Base-by-base conservation (phyloP, 2,113 vertebrate species). In the Perccottus glenii region DNA sequence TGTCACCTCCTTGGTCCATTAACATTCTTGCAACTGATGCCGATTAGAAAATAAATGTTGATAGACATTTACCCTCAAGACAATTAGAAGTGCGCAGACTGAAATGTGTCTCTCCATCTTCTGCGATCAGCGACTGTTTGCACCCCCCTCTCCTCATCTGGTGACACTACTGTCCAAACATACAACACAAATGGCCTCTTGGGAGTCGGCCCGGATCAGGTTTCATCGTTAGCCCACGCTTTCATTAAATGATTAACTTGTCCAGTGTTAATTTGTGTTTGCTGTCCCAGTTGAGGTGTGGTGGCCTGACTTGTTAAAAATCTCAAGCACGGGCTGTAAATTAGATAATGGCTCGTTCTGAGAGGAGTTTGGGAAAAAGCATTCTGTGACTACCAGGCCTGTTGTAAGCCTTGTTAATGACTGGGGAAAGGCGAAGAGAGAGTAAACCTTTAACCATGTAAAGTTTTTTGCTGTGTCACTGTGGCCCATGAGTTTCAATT, bases 81-180 rank as follows among this genome's bases (percentile, higher is more conserved):
- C 27, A 10, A 42, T 32, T 9, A 53, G 51, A 48, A 32, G 55
- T 47, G 36, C 57, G 49, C 27, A 46, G 40, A 57, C 15, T 49
- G 53, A 60, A 60, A 55, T 16, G 59, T 59, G 12, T 49, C 11
- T 59, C 44, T 44, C 14, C 11, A 9, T 72, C 51, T 42, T 14
- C 45, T 4, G 46, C 71, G 53, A 57, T 35, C 11, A 52, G 15
- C 40, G 63, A 27, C 15, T 53, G 66, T 76, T 19, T 44, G 57
- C 60, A n/a, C 65, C 52, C 4, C 12, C 19, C 3, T 10, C 56
- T 47, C 19, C 73, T 53, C 19, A 46, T 64, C 59, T 52, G 49
- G 55, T 66, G 72, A 72, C 40, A 63, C 70, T 27, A 9, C 46
- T 55, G 5, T 63, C 46, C 32, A 77, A 80, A 80, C 70, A 16